Percentiles rank a stretch among this genome's conserved stretches.
These are phyloP conservation scores for Propithecus coquereli DNA, from an alignment of 2,113 vertebrate species.

Conservation along the genomic window DNA sequence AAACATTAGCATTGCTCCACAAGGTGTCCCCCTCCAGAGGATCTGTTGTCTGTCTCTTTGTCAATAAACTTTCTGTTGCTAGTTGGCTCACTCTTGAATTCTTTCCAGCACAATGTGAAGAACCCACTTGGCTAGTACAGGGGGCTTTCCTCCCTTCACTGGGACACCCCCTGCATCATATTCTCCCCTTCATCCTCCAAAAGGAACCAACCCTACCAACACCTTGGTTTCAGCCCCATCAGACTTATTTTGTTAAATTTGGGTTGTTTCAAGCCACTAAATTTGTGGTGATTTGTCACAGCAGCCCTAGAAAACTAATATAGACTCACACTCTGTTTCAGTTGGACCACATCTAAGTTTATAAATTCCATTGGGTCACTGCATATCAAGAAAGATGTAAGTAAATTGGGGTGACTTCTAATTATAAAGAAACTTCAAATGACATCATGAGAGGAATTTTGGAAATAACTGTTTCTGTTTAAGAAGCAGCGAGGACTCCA, in stretches of 20 bases:
- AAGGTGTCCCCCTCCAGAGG: too few species aligned
- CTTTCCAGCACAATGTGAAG: too few species aligned
- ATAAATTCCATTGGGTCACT: neutral
- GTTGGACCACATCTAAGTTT: neutral
- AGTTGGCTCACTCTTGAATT: too few species aligned
- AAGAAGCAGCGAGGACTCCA: neutral
- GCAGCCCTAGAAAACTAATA: neutral
- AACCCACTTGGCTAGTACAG: too few species aligned
- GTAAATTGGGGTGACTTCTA: neutral
- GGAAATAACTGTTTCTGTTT: neutral
- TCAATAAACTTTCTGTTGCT: too few species aligned
- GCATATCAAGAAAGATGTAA: neutral
- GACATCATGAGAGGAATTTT: neutral
- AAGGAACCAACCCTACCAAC: neutral
- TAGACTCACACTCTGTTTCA: neutral
- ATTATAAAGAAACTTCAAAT: neutral
- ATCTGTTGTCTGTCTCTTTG: too few species aligned
- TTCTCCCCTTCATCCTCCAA: neutral
- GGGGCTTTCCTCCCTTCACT: too few species aligned
- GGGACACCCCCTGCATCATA: too few species aligned
- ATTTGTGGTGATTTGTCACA: neutral
- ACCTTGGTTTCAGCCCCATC: neutral
- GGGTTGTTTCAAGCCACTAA: neutral
- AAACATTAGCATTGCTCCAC: too few species aligned
- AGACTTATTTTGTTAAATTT: neutral